Conservation (phyloP, 2,888 invertebrate genomes). For the Acrobasis consociella region DNA sequence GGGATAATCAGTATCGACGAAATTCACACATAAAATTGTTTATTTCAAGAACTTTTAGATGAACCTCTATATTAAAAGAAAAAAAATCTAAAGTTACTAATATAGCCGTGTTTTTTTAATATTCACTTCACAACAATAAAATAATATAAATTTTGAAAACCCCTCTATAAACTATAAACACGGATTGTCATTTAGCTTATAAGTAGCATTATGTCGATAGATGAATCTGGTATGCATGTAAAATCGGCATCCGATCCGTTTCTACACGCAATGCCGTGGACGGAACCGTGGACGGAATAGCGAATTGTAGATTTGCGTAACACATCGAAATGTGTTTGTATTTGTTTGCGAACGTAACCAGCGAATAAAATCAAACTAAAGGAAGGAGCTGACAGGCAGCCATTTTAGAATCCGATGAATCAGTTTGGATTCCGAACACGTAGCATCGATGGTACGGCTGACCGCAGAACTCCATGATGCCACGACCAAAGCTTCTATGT, state of each 20-base stretch:
- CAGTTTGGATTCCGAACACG: conserved; percentile 70
- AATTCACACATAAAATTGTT: too few species aligned
- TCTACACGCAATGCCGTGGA: conserved; percentile 4
- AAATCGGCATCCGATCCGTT: not conserved
- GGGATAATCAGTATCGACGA: too few species aligned
- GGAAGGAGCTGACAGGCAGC: conserved; percentile 46
- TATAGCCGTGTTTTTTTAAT: too few species aligned
- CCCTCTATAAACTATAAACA: too few species aligned
- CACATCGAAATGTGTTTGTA: conserved; percentile 1
- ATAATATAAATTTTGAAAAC: too few species aligned
- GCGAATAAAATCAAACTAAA: conserved; percentile 39
- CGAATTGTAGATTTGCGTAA: conserved; percentile 18
- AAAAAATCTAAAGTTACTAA: too few species aligned
- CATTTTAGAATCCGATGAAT: conserved; percentile 71
- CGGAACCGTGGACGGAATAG: conserved; percentile 11
- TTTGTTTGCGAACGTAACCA: conserved; percentile 31
- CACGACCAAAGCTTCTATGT: conserved; percentile 37
- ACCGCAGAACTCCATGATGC: conserved; percentile 35
- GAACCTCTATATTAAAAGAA: too few species aligned
- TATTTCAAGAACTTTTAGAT: too few species aligned
- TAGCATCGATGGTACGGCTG: conserved; percentile 44
- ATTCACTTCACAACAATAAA: too few species aligned
- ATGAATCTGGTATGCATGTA: conserved; percentile 6
- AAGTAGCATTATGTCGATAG: not conserved
- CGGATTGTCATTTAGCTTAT: too few species aligned